Conservation (phyloP, 2,113 vertebrate species). For the Arizona elegans region DNA sequence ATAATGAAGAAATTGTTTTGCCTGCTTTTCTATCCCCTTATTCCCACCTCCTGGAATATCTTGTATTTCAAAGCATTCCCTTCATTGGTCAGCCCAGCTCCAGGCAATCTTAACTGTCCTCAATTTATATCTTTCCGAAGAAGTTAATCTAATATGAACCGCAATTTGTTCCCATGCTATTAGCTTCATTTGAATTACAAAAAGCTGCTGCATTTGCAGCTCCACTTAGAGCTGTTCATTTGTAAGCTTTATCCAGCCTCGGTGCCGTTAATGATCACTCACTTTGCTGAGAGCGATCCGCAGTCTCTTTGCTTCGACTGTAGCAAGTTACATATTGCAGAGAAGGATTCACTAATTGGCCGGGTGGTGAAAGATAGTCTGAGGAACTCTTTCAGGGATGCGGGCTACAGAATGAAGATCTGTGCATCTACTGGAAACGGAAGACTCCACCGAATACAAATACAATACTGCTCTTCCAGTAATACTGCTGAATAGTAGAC, state of each 20-base stretch:
- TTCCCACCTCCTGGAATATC: background rate
- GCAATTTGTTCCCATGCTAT: constrained; percentile 58
- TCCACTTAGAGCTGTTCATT: constrained; percentile 38
- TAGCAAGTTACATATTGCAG: constrained; percentile 24
- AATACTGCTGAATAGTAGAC: constrained; percentile 53
- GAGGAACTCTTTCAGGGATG: constrained; percentile 25
- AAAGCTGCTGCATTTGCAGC: constrained; percentile 56
- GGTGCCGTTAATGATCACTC: constrained; percentile 28
- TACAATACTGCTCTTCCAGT: constrained; percentile 54
- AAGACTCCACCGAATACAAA: constrained; percentile 28
- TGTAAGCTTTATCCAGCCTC: background rate
- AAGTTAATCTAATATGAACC: constrained; percentile 67
- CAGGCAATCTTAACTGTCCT: constrained; percentile 47
- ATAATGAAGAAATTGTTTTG: constrained; percentile 47
- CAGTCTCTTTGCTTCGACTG: background rate
- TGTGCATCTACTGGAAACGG: constrained; percentile 53
- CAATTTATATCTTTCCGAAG: constrained; percentile 58
- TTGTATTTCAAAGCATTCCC: constrained; percentile 53
- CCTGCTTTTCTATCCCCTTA: constrained; percentile 29
- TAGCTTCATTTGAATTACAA: constrained; percentile 67
- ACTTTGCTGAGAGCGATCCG: rapidly evolving
- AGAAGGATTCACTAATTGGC: constrained; percentile 38
- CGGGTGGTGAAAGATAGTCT: background rate
- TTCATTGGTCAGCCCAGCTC: constrained; percentile 35
- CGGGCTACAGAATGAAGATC: constrained; percentile 39